phyloP scores from a whole-genome alignment of 2,797 vertebrate species.

The Mus spretus region DNA sequence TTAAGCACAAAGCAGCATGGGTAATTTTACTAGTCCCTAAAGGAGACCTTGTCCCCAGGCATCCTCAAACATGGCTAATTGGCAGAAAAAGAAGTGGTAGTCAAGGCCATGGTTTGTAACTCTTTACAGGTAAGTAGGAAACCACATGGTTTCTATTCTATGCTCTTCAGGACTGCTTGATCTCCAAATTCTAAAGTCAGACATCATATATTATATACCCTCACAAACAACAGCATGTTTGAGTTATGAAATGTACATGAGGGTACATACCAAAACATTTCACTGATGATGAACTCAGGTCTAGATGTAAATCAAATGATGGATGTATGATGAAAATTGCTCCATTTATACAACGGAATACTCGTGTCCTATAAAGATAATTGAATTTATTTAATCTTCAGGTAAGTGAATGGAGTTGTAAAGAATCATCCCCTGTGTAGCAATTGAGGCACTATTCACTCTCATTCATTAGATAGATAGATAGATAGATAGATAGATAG shows the following conservation, averaged over 20 bases:
- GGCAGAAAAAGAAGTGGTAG: neutral
- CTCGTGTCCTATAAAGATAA: neutral
- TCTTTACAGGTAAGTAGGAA: constrained; percentile 39
- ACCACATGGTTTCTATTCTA: neutral
- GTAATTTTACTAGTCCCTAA: constrained; percentile 48
- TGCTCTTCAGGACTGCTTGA: neutral
- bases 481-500: too few relatives aligned
- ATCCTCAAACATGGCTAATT: constrained; percentile 30
- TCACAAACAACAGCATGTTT: neutral
- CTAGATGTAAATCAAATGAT: neutral
- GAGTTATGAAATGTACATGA: neutral
- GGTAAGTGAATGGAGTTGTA: neutral
- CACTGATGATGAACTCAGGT: neutral
- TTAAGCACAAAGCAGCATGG: constrained; percentile 61
- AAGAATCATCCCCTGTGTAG: neutral
- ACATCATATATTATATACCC: neutral
- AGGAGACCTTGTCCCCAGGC: constrained; percentile 16
- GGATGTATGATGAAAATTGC: neutral
- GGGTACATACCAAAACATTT: neutral
- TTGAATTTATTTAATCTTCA: neutral
- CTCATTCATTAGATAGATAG: too few relatives aligned
- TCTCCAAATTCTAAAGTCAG: constrained; percentile 51
- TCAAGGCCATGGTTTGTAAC: constrained; percentile 18
- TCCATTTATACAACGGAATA: neutral
- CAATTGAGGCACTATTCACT: neutral